Evolutionary conservation across 2,113 vertebrate genomes (phyloP).

Genomic region (Arothron firmamentum): DNA sequence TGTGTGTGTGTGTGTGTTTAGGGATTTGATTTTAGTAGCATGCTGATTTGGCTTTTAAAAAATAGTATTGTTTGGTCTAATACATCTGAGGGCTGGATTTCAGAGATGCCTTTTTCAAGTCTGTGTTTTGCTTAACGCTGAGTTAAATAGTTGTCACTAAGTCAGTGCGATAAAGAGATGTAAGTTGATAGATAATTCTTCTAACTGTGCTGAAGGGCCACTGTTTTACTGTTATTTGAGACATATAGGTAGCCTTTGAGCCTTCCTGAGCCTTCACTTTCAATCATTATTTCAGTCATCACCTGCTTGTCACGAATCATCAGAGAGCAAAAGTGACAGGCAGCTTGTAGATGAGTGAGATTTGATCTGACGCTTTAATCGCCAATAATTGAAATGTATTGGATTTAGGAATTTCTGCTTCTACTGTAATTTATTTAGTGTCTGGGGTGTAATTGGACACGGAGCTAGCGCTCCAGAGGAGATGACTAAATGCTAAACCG

Average conservation of each 20-base stretch:
- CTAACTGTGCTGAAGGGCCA: too few relatives aligned
- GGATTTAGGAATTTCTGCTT: slow-evolving; percentile 69
- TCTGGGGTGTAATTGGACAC: slow-evolving; percentile 62
- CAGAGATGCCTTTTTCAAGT: too few relatives aligned
- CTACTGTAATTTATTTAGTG: slow-evolving; percentile 72
- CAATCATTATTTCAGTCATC: slow-evolving; percentile 39
- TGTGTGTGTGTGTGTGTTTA: too few relatives aligned
- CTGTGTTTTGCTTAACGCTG: too few relatives aligned
- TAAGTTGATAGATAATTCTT: too few relatives aligned
- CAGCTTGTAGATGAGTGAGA: slow-evolving; percentile 63
- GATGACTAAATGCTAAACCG: slow-evolving; percentile 63
- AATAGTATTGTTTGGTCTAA: too few relatives aligned
- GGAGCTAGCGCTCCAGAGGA: slow-evolving; percentile 59
- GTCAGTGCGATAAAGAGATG: too few relatives aligned
- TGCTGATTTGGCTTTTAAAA: too few relatives aligned
- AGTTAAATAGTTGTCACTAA: too few relatives aligned
- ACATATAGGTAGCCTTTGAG: not conserved
- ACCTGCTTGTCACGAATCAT: slow-evolving; percentile 18
- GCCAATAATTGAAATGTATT: slow-evolving; percentile 69
- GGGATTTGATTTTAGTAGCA: too few relatives aligned
- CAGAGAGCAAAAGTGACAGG: slow-evolving; percentile 49
- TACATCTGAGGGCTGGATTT: too few relatives aligned
- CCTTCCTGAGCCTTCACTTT: slow-evolving; percentile 17
- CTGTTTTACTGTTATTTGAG: not conserved
- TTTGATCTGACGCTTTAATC: slow-evolving; percentile 63